Evolutionary conservation across 2,888 invertebrate species (phyloP), one percentile per base, ranked within the genome.

Genomic region (Lasioglossum morio): DNA sequence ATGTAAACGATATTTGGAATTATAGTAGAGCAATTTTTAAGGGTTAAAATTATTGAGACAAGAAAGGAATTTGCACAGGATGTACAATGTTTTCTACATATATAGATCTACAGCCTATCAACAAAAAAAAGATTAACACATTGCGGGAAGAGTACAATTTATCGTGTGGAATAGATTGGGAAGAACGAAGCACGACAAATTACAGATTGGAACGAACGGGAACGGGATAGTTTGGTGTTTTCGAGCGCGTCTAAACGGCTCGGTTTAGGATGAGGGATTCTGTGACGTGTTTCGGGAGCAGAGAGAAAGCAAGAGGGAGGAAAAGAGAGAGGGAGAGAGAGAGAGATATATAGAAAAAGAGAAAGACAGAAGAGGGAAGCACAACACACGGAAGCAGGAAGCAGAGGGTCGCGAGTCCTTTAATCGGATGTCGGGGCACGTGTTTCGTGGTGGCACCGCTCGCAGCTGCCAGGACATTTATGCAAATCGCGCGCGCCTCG

Each of bases 391-490:
- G 91, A 90, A 92, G 90, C 85, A 89, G 89, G 88, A 87, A 91
- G 88, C 86, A 82, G 84, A 88, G 87, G 89, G 88, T 87, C 86
- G 90, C 91, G 81, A 90, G 91, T 91, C 90, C 92, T 93, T 93
- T 93, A 92, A 93, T 94, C 93, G 93, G 92, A 92, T 92, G 93
- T 92, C 90, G 89, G 89, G 93, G 92, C 94, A 94, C 94, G 94
- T 94, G 94, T 93, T 94, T 92, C 91, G 91, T 92, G 91, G 90
- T 91, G 89, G 89, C 87, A 89, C 84, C 87, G 89, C 90, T 89
- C 90, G 92, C 94, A 94, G 94, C 94, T 94, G 94, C 93, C 92
- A 92, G 92, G 94, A 94, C 94, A 94, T 93, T 94, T 94, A 94
- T 94, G 94, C 94, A 94, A 94, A 94, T 94, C 92, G 91, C 81